Percentiles rank a stretch among this genome's conserved stretches.
phyloP scores from a whole-genome alignment of 1,140 invertebrate species.

The Drosophila kikkawai region DNA sequence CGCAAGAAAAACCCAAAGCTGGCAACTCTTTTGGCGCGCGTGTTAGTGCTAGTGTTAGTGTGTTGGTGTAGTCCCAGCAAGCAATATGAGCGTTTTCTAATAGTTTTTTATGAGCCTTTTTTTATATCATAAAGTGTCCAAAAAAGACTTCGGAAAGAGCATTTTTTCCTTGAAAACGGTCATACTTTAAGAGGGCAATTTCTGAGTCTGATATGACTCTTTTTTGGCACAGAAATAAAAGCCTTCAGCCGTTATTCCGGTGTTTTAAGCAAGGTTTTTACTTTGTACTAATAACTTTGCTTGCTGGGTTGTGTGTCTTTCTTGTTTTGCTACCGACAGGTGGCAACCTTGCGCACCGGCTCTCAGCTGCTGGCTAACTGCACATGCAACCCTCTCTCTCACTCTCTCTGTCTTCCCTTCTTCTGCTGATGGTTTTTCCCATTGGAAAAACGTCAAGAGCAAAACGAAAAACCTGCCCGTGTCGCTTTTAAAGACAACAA shows the following conservation, averaged over 20 bases:
- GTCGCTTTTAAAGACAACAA: not conserved
- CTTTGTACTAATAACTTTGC: no score
- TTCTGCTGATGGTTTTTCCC: not conserved
- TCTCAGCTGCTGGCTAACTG: slow-evolving; percentile 38
- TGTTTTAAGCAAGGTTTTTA: no score
- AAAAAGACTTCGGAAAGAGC: no score
- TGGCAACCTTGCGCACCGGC: slow-evolving; percentile 60
- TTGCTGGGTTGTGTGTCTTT: slow-evolving; percentile 1
- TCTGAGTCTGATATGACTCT: no score
- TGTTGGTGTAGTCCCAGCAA: not conserved
- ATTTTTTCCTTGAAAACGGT: no score
- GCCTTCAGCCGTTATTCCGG: not conserved
- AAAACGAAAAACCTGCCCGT: slow-evolving; percentile 3
- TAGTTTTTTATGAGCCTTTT: no score
- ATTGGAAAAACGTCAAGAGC: slow-evolving; percentile 3
- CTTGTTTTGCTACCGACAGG: slow-evolving; percentile 40
- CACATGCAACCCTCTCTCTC: slow-evolving; percentile 27
- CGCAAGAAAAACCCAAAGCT: slow-evolving; percentile 11
- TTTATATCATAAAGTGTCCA: no score
- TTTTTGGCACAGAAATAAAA: no score
- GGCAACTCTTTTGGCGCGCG: slow-evolving; percentile 28
- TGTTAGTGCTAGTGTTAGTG: slow-evolving; percentile 14
- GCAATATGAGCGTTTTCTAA: no score
- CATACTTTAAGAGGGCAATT: no score
- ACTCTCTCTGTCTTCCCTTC: not conserved